Percentiles rank a stretch among this genome's conserved stretches.
phyloP scores from a whole-genome alignment of 2,888 invertebrate species.

The Schizaphis graminum region DNA sequence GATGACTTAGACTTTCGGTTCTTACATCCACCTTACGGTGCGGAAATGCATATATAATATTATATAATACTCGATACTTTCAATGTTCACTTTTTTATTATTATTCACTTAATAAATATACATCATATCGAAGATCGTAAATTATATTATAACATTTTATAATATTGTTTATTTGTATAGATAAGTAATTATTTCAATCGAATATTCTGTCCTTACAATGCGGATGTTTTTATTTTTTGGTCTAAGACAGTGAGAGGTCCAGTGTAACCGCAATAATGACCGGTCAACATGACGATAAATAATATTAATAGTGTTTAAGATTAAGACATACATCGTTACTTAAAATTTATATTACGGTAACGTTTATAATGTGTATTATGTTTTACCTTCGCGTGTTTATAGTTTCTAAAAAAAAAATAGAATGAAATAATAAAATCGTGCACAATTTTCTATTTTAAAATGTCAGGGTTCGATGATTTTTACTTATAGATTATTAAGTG shows the following conservation, averaged over 20 bases:
- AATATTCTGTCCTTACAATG: background rate
- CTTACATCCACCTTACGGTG: background rate
- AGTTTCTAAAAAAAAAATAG: slow-evolving; percentile 31
- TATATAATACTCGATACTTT: background rate
- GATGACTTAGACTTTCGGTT: background rate
- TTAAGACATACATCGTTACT: slow-evolving; percentile 23
- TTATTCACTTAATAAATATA: slow-evolving; percentile 23
- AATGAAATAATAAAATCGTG: slow-evolving; percentile 34
- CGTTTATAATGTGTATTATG: background rate
- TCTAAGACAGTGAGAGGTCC: slow-evolving; percentile 42
- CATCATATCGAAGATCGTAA: background rate
- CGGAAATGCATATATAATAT: background rate
- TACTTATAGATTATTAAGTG: background rate
- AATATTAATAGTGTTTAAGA: slow-evolving; percentile 22
- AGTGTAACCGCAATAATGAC: background rate
- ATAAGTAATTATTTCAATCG: background rate
- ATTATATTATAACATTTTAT: background rate
- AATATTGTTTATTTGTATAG: background rate
- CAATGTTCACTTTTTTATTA: background rate
- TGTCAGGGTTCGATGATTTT: background rate
- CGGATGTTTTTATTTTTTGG: background rate
- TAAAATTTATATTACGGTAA: background rate
- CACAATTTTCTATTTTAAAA: slow-evolving; percentile 21
- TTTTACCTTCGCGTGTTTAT: background rate
- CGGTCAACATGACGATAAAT: slow-evolving; percentile 33